These are phyloP conservation scores for Armadillidium nasatum DNA, from an alignment of 1,140 invertebrate genomes.

Conservation along the genomic window DNA sequence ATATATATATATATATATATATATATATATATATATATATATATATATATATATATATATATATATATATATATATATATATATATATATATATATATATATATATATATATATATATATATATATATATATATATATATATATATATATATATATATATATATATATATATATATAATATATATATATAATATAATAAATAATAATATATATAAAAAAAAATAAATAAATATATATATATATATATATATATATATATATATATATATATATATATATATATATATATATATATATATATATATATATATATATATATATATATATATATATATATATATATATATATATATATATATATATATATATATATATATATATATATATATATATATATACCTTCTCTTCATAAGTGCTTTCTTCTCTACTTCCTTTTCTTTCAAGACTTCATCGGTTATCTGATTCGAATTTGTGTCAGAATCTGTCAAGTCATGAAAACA, in stretches of 20 bases:
- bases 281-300: too few species aligned
- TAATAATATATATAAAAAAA: too few species aligned
- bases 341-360: slow-evolving; percentile 4
- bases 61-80: neutral
- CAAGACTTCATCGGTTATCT: too few species aligned
- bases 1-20: slow-evolving; percentile 19
- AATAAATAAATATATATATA: too few species aligned
- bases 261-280: too few species aligned
- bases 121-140: neutral
- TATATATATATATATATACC: neutral
- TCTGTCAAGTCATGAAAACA: neutral
- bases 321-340: slow-evolving; percentile 14
- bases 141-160: slow-evolving; percentile 10
- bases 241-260: too few species aligned
- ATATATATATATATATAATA: slow-evolving; percentile 2
- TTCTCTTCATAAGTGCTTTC: too few species aligned
- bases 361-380: neutral
- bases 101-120: neutral
- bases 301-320: too few species aligned
- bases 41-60: slow-evolving; percentile 19
- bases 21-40: slow-evolving; percentile 11
- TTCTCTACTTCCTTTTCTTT: too few species aligned
- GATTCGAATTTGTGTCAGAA: too few species aligned
- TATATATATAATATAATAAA: neutral
- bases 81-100: slow-evolving; percentile 19